These are phyloP conservation scores for Falco berigora DNA, from an alignment of 2,797 vertebrate genomes.

Conservation along the genomic window DNA sequence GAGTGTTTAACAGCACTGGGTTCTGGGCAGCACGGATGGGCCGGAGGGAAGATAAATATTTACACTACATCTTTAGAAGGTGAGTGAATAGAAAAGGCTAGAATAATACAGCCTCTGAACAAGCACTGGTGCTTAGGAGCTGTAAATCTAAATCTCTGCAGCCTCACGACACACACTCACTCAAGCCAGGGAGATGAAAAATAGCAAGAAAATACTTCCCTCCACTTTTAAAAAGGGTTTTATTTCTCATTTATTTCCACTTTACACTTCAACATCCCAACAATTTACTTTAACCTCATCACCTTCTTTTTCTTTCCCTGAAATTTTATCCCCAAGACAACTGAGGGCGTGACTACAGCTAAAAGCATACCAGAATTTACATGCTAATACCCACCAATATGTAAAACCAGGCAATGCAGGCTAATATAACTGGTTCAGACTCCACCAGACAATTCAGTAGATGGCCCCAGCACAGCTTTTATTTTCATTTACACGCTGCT, in stretches of 20 bases:
- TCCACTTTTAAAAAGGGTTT: slow-evolving; percentile 47
- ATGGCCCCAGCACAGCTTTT: background rate
- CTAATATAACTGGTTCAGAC: background rate
- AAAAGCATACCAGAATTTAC: background rate
- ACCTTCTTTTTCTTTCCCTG: background rate
- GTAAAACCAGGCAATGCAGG: background rate
- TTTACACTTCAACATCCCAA: slow-evolving; percentile 22
- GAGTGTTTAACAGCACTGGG: slow-evolving; percentile 18
- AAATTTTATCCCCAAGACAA: background rate
- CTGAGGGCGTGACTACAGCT: background rate
- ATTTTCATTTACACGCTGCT: background rate
- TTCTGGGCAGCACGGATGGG: background rate
- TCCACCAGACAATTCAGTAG: background rate
- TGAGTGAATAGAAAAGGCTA: slow-evolving; percentile 37
- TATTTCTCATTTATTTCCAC: slow-evolving; percentile 59
- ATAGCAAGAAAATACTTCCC: slow-evolving; percentile 51
- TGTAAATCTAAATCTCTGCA: slow-evolving; percentile 53
- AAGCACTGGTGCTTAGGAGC: slow-evolving; percentile 13
- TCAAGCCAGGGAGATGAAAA: slow-evolving; percentile 59
- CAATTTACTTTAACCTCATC: slow-evolving; percentile 43
- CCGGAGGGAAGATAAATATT: slow-evolving; percentile 55
- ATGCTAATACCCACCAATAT: background rate
- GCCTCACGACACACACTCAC: background rate
- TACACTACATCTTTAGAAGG: slow-evolving; percentile 47
- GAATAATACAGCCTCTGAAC: slow-evolving; percentile 36